Evolutionary conservation across 37 sponge, comb jelly and placozoan species (phyloP).

Genomic region (Amphimedon queenslandica): DNA sequence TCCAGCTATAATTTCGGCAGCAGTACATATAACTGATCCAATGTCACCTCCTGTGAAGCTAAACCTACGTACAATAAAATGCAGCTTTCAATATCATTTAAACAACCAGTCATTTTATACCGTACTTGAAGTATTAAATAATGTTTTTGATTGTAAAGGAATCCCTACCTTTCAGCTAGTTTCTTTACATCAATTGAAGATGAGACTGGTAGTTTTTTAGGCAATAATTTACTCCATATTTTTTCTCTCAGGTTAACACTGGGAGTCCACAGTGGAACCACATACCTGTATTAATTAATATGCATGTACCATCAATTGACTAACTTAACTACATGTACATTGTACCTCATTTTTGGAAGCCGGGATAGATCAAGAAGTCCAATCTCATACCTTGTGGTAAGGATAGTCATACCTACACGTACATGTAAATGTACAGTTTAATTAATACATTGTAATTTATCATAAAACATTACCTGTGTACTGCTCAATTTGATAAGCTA

Average conservation of each 20-base stretch:
- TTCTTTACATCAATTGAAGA: constrained; percentile 19
- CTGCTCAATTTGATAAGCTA: constrained; percentile 40
- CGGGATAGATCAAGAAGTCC: constrained; percentile 34
- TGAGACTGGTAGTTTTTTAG: constrained; percentile 35
- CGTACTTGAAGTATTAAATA: too few relatives aligned
- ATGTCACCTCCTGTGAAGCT: constrained; percentile 41
- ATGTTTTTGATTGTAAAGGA: too few relatives aligned
- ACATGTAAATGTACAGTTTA: too few relatives aligned
- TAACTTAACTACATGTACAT: not conserved
- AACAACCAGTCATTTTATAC: too few relatives aligned
- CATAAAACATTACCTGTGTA: constrained; percentile 19
- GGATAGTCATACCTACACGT: too few relatives aligned
- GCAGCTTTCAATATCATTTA: too few relatives aligned
- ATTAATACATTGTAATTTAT: too few relatives aligned
- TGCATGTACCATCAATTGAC: too few relatives aligned
- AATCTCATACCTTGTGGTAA: constrained; percentile 14
- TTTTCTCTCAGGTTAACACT: constrained; percentile 15
- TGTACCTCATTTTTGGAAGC: constrained; percentile 46
- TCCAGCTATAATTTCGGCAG: constrained; percentile 34
- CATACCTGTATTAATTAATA: too few relatives aligned
- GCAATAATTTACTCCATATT: constrained; percentile 56
- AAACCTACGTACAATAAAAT: too few relatives aligned
- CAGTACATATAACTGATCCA: constrained; percentile 19
- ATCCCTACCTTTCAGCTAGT: constrained; percentile 36
- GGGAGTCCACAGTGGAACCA: constrained; percentile 24